Evolutionary conservation across 2,888 invertebrate genomes (phyloP).

Genomic region (Drosophila hawaiiensis): DNA sequence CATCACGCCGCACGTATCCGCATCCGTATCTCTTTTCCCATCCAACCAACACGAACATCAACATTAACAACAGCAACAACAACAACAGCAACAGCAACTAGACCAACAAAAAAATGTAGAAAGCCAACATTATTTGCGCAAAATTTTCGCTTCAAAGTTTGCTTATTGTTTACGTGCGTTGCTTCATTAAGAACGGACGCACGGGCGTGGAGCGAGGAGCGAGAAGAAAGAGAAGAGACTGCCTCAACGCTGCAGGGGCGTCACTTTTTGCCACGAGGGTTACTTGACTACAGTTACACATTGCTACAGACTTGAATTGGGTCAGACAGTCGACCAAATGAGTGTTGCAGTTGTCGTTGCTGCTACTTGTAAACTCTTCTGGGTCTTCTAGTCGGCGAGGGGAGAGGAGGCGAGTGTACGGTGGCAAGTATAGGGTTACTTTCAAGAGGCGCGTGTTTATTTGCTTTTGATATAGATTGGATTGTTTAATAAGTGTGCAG

Average conservation of each 20-base stretch:
- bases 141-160: slow-evolving; percentile 79
- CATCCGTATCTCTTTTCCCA: slow-evolving; percentile 42
- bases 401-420: not conserved
- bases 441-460: slow-evolving; percentile 73
- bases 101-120: slow-evolving; percentile 32
- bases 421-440: slow-evolving; percentile 34
- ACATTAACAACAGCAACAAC: slow-evolving; percentile 19
- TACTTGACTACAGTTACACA: slow-evolving; percentile 67
- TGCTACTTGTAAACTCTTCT: slow-evolving; percentile 8
- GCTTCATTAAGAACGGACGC: slow-evolving; percentile 72
- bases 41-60: slow-evolving; percentile 31
- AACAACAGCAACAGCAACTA: slow-evolving; percentile 11
- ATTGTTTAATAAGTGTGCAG: slow-evolving; percentile 64
- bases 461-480: slow-evolving; percentile 77
- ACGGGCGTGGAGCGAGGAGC: not conserved
- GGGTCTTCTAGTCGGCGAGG: not conserved
- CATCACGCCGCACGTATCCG: slow-evolving; percentile 77
- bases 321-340: slow-evolving; percentile 66
- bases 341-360: slow-evolving; percentile 63
- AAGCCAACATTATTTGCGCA: slow-evolving; percentile 77
- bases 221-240: not conserved
- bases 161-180: slow-evolving; percentile 79
- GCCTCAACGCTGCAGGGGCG: slow-evolving; percentile 19
- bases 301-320: slow-evolving; percentile 63
- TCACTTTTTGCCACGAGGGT: slow-evolving; percentile 55